Base-by-base conservation (phyloP, 2,113 vertebrate genomes). In the Amphiprion percula region DNA sequence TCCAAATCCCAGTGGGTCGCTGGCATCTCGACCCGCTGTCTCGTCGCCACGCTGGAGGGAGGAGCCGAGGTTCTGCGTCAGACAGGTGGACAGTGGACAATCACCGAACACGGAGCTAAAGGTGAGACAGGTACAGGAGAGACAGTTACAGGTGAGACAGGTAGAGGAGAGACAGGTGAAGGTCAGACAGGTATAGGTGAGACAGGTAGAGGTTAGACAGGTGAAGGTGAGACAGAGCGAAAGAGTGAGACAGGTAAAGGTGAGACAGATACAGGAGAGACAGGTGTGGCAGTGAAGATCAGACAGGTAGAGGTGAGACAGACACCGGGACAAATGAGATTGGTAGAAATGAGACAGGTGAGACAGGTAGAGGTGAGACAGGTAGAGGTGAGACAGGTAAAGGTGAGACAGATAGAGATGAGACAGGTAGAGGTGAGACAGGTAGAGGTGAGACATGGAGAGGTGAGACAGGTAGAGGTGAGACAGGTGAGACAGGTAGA, bases 21-120 rank as follows among this genome's bases (percentile, higher is more conserved):
- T 3, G 9, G 83, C 71, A 10, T 2, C 0, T 0, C 8, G 0
- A 1, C 91, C 92, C 0, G 90, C 91, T 0, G 0, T 68, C 77
- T 90, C 37, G 6, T 93, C 89, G 3, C 90, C 92, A 5, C 0
- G 2, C 62, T 90, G 86, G 28, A 93, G 26, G 6, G 0, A 1
- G 2, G 80, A n/a, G 8, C 1, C 23, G 1, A 92, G 86, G 28
- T 67, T 61, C 0, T 0, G 7, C 0, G 26, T 8, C 39, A 1
- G 0, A 67, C 92, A 93, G 37, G 88, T 88, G 15, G 85, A 0
- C 3, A 89, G 46, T 10, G 10, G 10, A 21, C 24, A 7, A 17
- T 21, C 9, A 16, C 4, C 1, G 12, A 8, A 1, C 12, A 3
- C 2, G 14, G 0, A 0, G 8, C 68, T 55, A 46, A 10, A 64